A percentile compares a stretch with the other conserved stretches of the same genome.
Conservation (phyloP, 2,113 vertebrate species). For the Bujurquina vittata region DNA sequence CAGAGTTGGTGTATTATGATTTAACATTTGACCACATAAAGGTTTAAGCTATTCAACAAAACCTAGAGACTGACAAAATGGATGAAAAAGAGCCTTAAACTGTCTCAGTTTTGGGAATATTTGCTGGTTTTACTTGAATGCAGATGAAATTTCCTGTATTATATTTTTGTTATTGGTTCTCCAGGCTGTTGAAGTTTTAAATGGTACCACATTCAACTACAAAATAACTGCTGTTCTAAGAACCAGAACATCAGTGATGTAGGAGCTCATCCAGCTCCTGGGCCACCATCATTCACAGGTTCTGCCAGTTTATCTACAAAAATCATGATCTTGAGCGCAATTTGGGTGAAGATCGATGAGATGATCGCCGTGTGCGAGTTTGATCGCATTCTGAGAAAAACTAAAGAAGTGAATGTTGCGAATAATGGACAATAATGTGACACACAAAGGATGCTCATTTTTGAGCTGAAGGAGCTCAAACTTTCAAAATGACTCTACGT, state of each 20-base stretch:
- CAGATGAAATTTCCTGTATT: accelerated
- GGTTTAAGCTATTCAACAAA: neutral
- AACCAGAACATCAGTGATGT: too few relatives aligned
- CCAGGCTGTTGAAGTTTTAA: neutral
- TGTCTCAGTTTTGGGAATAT: neutral
- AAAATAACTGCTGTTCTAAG: neutral
- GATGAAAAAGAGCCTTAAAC: neutral
- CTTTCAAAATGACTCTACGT: neutral
- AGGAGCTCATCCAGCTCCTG: too few relatives aligned
- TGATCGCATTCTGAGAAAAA: neutral
- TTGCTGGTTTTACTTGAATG: neutral
- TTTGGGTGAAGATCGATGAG: neutral
- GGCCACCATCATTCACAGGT: neutral
- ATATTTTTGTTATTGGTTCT: neutral
- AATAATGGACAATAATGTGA: accelerated
- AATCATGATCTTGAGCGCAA: neutral
- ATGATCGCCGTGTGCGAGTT: neutral
- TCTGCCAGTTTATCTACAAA: neutral
- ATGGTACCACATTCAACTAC: neutral
- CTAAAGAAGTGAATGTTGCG: accelerated
- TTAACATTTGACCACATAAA: neutral
- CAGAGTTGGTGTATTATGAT: neutral
- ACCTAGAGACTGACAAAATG: neutral
- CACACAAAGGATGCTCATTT: accelerated
- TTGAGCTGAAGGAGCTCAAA: neutral